Evolutionary conservation across 2,113 vertebrate species (phyloP).

Genomic region (Galbula dea): DNA sequence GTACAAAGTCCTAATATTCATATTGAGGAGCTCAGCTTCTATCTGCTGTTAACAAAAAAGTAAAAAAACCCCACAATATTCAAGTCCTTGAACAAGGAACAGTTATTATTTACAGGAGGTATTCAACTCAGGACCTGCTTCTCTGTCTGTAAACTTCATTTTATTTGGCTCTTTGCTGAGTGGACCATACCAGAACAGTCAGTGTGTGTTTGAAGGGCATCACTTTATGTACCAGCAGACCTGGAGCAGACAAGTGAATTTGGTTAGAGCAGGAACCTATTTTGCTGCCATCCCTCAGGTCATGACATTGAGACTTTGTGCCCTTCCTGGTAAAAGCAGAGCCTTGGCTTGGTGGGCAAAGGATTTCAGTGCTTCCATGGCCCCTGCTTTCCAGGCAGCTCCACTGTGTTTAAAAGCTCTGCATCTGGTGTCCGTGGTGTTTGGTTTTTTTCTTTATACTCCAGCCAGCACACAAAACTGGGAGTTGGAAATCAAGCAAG

Average conservation of each 20-base stretch:
- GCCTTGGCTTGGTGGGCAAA: not conserved
- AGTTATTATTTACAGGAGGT: not conserved
- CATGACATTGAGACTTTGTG: not conserved
- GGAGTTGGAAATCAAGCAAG: not conserved
- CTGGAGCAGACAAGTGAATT: not conserved
- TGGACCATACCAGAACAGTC: not conserved
- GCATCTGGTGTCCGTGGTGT: not conserved
- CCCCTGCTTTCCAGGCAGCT: not conserved
- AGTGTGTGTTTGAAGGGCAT: not conserved
- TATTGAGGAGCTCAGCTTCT: not conserved
- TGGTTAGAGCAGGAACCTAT: fast-evolving
- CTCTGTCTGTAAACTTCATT: not conserved
- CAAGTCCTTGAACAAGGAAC: not conserved
- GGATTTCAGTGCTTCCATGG: not conserved
- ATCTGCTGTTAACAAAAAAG: not conserved
- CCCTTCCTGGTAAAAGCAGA: not conserved
- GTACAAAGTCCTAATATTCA: not conserved
- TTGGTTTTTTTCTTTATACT: not conserved
- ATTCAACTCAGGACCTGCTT: not conserved
- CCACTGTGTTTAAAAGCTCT: not conserved
- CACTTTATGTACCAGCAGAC: not conserved
- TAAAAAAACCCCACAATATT: not conserved
- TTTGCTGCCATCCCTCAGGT: too few species aligned
- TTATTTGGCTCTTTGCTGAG: not conserved
- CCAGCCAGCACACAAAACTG: not conserved